phyloP scores from a whole-genome alignment of 2,113 vertebrate genomes.

The Eulacestoma nigropectus region DNA sequence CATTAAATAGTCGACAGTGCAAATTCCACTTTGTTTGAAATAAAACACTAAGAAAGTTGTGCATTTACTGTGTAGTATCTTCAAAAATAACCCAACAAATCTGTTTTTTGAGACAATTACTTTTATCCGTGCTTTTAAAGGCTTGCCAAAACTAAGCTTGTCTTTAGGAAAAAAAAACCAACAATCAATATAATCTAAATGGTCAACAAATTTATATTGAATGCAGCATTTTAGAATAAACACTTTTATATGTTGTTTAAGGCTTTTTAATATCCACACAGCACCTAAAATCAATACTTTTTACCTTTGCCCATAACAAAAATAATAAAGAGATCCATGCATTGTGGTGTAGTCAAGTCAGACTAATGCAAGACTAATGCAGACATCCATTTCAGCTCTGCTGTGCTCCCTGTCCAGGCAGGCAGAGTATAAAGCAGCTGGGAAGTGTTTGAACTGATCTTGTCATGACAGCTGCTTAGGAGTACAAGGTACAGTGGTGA shows the following conservation, averaged over 20 bases:
- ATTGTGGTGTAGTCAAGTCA: not conserved
- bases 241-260: not conserved
- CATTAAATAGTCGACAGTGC: not conserved
- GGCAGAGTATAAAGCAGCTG: slow-evolving; percentile 3
- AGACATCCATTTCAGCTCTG: not conserved
- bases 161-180: not conserved
- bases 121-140: not conserved
- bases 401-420: not conserved
- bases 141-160: not conserved
- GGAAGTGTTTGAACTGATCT: not conserved
- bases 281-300: not conserved
- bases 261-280: not conserved
- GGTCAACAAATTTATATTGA: not conserved
- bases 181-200: not conserved
- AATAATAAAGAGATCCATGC: not conserved
- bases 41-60: not conserved
- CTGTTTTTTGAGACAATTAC: not conserved
- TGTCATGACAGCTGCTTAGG: not conserved
- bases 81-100: not conserved
- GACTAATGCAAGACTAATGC: not conserved
- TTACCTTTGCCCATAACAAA: not conserved
- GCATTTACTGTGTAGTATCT: not conserved
- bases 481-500: not conserved
- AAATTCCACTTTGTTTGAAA: not conserved
- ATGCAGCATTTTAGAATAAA: not conserved